Percentiles rank a stretch among this genome's conserved stretches.
These are phyloP conservation scores for Ellobium chinense DNA, from an alignment of 2,888 invertebrate species.

Conservation along the genomic window DNA sequence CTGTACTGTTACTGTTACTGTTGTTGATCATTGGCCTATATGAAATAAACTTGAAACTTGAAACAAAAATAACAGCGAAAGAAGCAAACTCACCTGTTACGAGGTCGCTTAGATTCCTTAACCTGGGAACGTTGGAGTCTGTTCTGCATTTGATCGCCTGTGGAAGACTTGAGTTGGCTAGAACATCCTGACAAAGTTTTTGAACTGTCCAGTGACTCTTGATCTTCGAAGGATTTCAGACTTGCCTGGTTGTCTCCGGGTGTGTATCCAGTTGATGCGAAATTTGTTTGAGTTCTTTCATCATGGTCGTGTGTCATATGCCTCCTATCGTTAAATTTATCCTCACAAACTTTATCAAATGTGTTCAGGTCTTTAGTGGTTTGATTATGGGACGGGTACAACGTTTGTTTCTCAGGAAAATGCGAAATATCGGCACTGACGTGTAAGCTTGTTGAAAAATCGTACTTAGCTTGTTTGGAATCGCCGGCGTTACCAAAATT, in stretches of 20 bases:
- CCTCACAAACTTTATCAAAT: too few species aligned
- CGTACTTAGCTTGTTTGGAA: not conserved
- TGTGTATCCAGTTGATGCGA: too few species aligned
- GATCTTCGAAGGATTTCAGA: too few species aligned
- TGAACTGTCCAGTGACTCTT: too few species aligned
- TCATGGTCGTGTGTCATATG: not conserved
- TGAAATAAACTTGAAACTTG: not conserved
- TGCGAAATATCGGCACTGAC: not conserved
- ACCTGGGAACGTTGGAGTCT: not conserved
- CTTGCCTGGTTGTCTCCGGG: too few species aligned
- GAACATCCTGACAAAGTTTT: too few species aligned
- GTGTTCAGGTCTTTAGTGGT: too few species aligned
- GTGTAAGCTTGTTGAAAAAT: not conserved
- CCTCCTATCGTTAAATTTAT: too few species aligned
- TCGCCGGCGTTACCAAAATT: too few species aligned
- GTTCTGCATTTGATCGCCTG: too few species aligned
- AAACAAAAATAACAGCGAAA: not conserved
- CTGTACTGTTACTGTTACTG: not conserved
- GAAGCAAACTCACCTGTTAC: constrained; percentile 49
- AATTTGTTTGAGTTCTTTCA: not conserved
- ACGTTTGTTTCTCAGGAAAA: not conserved
- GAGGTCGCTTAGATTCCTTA: constrained; percentile 45
- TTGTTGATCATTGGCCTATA: too few species aligned
- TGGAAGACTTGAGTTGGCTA: too few species aligned
- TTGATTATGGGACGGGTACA: not conserved